Evolutionary conservation across 2,797 vertebrate species (phyloP), one percentile per base, ranked within the genome.

Genomic region (Basileuterus tristriatus): DNA sequence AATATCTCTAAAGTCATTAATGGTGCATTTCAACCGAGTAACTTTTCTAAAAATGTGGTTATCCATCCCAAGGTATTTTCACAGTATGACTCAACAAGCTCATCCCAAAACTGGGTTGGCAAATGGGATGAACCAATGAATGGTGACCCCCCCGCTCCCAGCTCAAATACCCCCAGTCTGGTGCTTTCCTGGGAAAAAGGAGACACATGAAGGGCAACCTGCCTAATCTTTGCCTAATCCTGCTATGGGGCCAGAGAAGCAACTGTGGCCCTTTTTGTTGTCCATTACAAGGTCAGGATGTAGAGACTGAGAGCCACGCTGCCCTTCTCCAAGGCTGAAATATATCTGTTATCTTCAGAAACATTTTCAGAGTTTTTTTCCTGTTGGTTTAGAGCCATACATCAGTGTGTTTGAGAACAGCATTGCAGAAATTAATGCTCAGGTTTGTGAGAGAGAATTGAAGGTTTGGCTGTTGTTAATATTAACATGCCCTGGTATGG

Each of bases 31-130:
- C 17, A 9, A 49, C 30, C 19, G 20, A 87, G n/a, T 93, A 81
- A 63, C 64, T 74, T 88, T 47, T 62, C 71, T 89, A 71, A 89
- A 94, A 92, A 75, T 78, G n/a, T 89, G 23, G 70, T 91, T 89
- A 74, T 74, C n/a, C 68, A 41, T 64, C 77, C 83, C 1, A 30
- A 64, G 50, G 30, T 16, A 5, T 69, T 89, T 94, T 83, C 78
- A 68, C 34, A 34, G 34, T 50, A 50, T 65, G 63, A 84, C 69
- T 96, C 68, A 84, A 71, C 2, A 12, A 78, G 41, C 30, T 63
- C 0, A 0, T 55, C 59, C 52, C 63, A 24, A 77, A 83, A 53
- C 24, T 44, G 22, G 16, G 8, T 89, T 83, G 86, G 24, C 15
- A 76, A 32, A 55, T 9, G 8, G 49, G 72, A 78, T 91, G 67